Conservation (phyloP, 1,140 invertebrate genomes). For the Anthonomus grandis region DNA sequence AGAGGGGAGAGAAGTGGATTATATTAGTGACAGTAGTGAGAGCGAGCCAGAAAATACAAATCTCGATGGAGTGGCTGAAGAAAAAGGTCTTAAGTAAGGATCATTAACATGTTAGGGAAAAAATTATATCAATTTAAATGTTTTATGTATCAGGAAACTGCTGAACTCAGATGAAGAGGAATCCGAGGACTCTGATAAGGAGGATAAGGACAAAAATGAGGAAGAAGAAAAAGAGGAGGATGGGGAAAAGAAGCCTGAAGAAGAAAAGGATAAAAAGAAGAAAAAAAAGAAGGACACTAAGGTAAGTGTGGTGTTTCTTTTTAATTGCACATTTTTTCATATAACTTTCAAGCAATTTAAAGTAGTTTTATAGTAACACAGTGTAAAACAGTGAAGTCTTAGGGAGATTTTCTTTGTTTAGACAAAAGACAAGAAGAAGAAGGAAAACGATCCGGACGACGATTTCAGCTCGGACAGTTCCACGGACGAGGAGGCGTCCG, state of each 20-base stretch:
- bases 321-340: neutral
- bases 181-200: slow-evolving; percentile 62
- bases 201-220: slow-evolving; percentile 56
- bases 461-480: slow-evolving; percentile 75
- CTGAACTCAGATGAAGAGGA: slow-evolving; percentile 85
- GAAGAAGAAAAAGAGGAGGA: slow-evolving; percentile 57
- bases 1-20: slow-evolving; percentile 87
- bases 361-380: neutral
- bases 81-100: slow-evolving; percentile 71
- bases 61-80: slow-evolving; percentile 70
- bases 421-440: slow-evolving; percentile 57
- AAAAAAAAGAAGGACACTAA: slow-evolving; percentile 62
- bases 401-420: slow-evolving; percentile 4
- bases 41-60: slow-evolving; percentile 68
- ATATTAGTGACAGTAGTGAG: slow-evolving; percentile 81
- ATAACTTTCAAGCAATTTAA: neutral
- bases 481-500: slow-evolving; percentile 63
- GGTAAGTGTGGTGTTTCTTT: slow-evolving; percentile 29
- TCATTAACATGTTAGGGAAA: neutral
- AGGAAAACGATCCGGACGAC: slow-evolving; percentile 61
- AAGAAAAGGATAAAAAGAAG: slow-evolving; percentile 57
- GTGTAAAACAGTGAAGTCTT: neutral
- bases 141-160: slow-evolving; percentile 59
- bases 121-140: neutral
- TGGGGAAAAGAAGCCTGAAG: slow-evolving; percentile 57